phyloP scores from a whole-genome alignment of 1,140 invertebrate genomes.

The Magallana angulata region DNA sequence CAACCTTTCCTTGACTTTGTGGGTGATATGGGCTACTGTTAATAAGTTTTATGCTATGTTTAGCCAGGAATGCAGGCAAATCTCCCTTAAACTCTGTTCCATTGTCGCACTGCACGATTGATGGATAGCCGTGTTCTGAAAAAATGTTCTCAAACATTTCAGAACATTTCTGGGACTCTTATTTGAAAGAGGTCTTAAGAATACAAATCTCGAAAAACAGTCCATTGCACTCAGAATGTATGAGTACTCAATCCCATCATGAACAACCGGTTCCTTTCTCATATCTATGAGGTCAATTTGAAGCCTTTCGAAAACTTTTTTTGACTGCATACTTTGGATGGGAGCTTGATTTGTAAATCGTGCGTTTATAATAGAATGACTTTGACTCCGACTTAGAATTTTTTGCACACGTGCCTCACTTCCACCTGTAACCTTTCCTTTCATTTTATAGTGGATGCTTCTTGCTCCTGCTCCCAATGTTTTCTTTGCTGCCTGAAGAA shows the following conservation, averaged over 20 bases:
- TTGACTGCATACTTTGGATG: neutral
- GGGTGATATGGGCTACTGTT: conserved; percentile 35
- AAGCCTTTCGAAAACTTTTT: conserved; percentile 10
- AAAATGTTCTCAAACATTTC: neutral
- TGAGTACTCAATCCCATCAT: neutral
- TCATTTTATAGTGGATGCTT: conserved; percentile 4
- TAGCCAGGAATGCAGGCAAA: neutral
- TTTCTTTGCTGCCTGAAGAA: conserved; percentile 19
- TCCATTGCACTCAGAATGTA: conserved; percentile 29
- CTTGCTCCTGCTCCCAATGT: conserved; percentile 23
- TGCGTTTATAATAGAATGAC: neutral
- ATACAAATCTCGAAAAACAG: conserved; percentile 29
- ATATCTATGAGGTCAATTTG: conserved; percentile 38
- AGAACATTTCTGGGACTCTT: neutral
- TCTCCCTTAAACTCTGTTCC: conserved; percentile 37
- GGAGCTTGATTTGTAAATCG: conserved; percentile 15
- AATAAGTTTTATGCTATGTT: conserved; percentile 7
- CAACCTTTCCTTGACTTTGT: conserved; percentile 23
- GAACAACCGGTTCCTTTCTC: neutral
- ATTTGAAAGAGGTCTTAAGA: neutral
- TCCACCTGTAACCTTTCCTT: neutral
- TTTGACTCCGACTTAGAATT: neutral
- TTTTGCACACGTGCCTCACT: neutral
- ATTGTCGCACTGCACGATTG: conserved; percentile 35
- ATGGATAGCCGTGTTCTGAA: conserved; percentile 18